phyloP scores from a whole-genome alignment of 2,797 vertebrate genomes.

The Psittacula derbiana region DNA sequence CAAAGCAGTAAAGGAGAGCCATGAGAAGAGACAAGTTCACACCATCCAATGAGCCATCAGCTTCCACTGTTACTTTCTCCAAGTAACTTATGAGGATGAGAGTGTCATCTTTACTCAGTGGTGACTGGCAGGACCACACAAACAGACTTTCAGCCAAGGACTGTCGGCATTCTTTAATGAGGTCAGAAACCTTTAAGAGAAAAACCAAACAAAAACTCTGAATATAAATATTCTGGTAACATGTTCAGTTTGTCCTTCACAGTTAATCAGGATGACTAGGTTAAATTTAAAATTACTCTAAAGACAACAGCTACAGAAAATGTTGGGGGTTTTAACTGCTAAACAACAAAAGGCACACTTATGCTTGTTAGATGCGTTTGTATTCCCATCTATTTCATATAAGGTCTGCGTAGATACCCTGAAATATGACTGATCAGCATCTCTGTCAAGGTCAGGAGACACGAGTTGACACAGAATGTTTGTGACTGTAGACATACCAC shows the following conservation, averaged over 20 bases:
- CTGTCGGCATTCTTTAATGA: conserved; percentile 92
- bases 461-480: background rate
- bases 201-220: background rate
- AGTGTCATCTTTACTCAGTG: conserved; percentile 91
- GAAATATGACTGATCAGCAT: background rate
- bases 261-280: background rate
- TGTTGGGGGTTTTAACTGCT: background rate
- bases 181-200: conserved; percentile 86
- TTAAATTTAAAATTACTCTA: background rate
- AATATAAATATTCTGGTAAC: background rate
- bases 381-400: background rate
- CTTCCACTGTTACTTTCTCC: conserved; percentile 90
- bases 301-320: background rate
- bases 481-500: background rate
- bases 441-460: background rate
- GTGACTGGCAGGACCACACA: conserved; percentile 96
- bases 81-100: conserved; percentile 90
- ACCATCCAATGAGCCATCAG: conserved; percentile 88
- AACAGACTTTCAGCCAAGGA: conserved; percentile 94
- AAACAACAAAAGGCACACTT: background rate
- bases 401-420: background rate
- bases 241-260: background rate
- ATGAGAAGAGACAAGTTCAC: conserved; percentile 93
- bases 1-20: conserved; percentile 95
- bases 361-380: background rate